phyloP scores from a whole-genome alignment of 2,888 invertebrate species.

The Coelinius sp. region DNA sequence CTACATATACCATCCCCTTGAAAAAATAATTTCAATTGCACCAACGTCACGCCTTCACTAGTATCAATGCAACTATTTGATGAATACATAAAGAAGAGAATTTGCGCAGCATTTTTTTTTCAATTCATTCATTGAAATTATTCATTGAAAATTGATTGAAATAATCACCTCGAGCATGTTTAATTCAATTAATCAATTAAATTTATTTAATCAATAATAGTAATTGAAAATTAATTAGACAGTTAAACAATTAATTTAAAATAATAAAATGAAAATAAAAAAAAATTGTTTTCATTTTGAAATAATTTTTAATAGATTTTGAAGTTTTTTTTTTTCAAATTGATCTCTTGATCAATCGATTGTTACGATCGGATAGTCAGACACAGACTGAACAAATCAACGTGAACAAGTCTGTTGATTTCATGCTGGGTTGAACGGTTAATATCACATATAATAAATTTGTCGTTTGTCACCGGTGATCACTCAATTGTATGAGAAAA shows the following conservation, averaged over 20 bases:
- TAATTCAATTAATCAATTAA: not conserved
- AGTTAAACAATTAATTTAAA: too few relatives aligned
- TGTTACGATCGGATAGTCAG: conserved; percentile 6
- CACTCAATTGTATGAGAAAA: not conserved
- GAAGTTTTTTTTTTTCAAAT: not conserved
- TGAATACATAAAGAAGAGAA: not conserved
- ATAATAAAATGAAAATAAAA: not conserved
- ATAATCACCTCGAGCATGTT: conserved; percentile 25
- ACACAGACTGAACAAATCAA: conserved; percentile 23
- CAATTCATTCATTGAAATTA: too few relatives aligned
- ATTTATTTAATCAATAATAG: too few relatives aligned
- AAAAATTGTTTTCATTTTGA: not conserved
- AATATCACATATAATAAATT: conserved; percentile 18
- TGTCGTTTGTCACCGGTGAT: conserved; percentile 4
- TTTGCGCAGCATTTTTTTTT: conserved; percentile 17
- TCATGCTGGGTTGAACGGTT: not conserved
- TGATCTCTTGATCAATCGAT: not conserved
- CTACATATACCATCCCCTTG: not conserved
- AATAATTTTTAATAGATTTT: not conserved
- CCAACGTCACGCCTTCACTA: not conserved
- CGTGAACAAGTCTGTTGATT: conserved; percentile 17
- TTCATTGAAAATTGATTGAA: too few relatives aligned
- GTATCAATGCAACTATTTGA: conserved; percentile 13
- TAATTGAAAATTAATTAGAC: too few relatives aligned
- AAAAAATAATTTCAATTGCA: conserved; percentile 10